Evolutionary conservation across 2,888 invertebrate species (phyloP).

Genomic region (Xanthorhoe spadicearia): DNA sequence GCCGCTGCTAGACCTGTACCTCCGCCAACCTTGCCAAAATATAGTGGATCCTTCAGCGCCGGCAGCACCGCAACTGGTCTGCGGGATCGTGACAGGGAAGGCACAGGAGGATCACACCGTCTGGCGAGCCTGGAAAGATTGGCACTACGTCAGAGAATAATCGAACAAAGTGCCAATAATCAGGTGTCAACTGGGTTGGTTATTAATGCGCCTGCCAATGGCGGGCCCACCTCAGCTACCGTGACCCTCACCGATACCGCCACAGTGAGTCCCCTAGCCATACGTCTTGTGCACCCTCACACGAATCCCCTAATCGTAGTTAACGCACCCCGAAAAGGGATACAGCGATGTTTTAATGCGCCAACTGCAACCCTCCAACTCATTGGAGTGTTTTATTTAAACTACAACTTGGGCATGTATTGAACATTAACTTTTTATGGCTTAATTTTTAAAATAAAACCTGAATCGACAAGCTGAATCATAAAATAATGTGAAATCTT

Average conservation of each 20-base stretch:
- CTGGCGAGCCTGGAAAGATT: conserved; percentile 93
- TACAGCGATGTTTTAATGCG: conserved; percentile 70
- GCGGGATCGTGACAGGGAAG: conserved; percentile 87
- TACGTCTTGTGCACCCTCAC: conserved; percentile 76
- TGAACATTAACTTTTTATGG: conserved; percentile 3
- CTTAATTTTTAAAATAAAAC: not conserved
- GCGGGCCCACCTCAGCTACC: conserved; percentile 76
- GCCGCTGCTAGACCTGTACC: conserved; percentile 89
- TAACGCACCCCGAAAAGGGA: conserved; percentile 75
- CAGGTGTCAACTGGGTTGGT: conserved; percentile 66
- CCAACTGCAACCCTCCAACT: conserved; percentile 44
- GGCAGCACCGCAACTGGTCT: conserved; percentile 87
- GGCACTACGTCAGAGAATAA: conserved; percentile 92
- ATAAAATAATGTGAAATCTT: not conserved
- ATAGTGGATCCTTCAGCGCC: conserved; percentile 91
- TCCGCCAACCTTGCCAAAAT: conserved; percentile 91
- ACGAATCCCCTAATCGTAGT: conserved; percentile 75
- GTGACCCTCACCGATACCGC: conserved; percentile 82
- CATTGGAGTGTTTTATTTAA: conserved; percentile 29
- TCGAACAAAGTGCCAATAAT: conserved; percentile 87
- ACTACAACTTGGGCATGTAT: conserved; percentile 10
- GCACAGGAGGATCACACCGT: conserved; percentile 90
- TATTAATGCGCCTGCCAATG: conserved; percentile 65
- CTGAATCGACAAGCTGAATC: no score
- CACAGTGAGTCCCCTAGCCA: conserved; percentile 83